These are phyloP conservation scores for Perognathus longimembris DNA, from an alignment of 2,113 vertebrate genomes.

Conservation along the genomic window DNA sequence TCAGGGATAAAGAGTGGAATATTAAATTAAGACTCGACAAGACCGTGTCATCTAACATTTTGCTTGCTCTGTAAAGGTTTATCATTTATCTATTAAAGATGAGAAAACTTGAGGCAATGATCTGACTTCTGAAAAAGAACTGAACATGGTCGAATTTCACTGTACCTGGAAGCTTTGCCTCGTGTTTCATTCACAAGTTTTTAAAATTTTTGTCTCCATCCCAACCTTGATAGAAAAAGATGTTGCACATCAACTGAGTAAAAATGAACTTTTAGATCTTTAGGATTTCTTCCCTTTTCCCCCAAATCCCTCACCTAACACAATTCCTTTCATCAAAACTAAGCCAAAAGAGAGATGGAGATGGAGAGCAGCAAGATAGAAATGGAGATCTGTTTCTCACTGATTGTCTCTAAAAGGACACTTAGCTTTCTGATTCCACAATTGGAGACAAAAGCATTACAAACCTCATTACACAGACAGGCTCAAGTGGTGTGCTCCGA, in stretches of 20 bases:
- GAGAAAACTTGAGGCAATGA: constrained; percentile 24
- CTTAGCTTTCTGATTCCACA: constrained; percentile 23
- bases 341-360: neutral
- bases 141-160: constrained; percentile 34
- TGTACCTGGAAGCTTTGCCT: neutral
- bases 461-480: constrained; percentile 44
- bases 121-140: constrained; percentile 32
- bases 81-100: neutral
- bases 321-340: constrained; percentile 15
- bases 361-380: neutral
- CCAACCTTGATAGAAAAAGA: constrained; percentile 12
- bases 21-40: constrained; percentile 22
- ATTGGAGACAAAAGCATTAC: constrained; percentile 12
- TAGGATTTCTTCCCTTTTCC: neutral
- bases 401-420: constrained; percentile 22
- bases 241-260: neutral
- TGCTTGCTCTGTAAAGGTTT: neutral
- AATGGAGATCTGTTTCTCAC: neutral
- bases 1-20: neutral
- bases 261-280: constrained; percentile 5
- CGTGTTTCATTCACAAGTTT: constrained; percentile 46
- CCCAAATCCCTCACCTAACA: constrained; percentile 36
- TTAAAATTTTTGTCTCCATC: constrained; percentile 11
- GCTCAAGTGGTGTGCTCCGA: constrained; percentile 52
- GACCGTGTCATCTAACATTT: neutral